Percentiles rank a stretch among this genome's conserved stretches.
Evolutionary conservation across 2,797 vertebrate genomes (phyloP).

Genomic region (Eulemur mongoz): DNA sequence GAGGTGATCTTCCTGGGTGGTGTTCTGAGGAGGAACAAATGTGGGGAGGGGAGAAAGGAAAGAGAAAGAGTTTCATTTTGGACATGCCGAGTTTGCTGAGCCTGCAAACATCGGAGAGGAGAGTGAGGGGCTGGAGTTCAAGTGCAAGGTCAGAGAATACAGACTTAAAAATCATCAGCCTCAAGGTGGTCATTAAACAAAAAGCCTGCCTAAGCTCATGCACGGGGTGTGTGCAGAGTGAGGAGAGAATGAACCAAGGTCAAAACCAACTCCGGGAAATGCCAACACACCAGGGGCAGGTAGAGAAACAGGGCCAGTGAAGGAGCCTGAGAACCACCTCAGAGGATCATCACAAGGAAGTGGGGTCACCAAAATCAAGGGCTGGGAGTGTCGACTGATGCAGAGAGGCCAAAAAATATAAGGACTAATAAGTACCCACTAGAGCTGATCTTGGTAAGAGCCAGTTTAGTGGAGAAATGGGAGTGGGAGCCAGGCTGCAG

Average conservation of each 20-base stretch:
- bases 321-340: not conserved
- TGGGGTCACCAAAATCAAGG: not conserved
- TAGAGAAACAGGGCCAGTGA: not conserved
- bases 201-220: not conserved
- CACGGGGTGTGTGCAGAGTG: not conserved
- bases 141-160: not conserved
- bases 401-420: not conserved
- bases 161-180: not conserved
- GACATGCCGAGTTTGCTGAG: not conserved
- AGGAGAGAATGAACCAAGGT: not conserved
- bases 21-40: not conserved
- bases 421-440: not conserved
- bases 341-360: not conserved
- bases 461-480: not conserved
- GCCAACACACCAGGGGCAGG: not conserved
- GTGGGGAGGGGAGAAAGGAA: not conserved
- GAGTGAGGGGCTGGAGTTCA: not conserved
- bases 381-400: not conserved
- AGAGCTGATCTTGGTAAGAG: not conserved
- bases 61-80: not conserved
- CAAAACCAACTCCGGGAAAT: not conserved
- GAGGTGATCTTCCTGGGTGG: not conserved
- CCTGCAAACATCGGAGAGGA: not conserved
- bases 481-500: not conserved
- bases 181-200: not conserved